Base-by-base conservation (phyloP, 2,888 invertebrate species). In the Trimorus sp. region DNA sequence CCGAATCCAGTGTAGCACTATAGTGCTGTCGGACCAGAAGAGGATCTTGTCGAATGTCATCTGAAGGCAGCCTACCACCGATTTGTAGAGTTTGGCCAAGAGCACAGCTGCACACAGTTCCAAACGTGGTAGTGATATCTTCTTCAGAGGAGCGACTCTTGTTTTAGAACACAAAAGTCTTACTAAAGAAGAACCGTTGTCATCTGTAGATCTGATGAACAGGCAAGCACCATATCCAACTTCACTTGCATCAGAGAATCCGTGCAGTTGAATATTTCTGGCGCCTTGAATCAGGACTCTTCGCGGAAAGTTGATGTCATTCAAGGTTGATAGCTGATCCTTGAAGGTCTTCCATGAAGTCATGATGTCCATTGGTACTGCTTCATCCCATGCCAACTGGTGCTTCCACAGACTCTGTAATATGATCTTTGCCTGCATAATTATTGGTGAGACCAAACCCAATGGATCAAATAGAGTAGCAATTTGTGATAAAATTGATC, bases 191-290 rank as follows among this genome's bases (percentile, higher is more conserved):
- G 48, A 5, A 0, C 79, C 76, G 0, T 16, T 7, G 1, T 51
- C 14, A 54, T 82, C 51, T 1, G n/a, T 14, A 11, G 56, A 65
- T 8, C 54, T 14, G 2, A 84, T 11, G 5, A 40, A 40, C 7
- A 49, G 3, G 36, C 85, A 85, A 0, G 85, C 86, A 11, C 86
- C 86, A 56, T 85, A 86, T 0, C 83, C 85, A 0, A 62, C 75
- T 38, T 84, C 84, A 7, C 79, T 83, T 7, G 86, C 85, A 49
- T 87, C 87, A 7, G 79, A 71, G 60, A 87, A 88, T 0, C 84
- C 87, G 42, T 85, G 84, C 9, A 85, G 12, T 63, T 84, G 68
- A 15, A 83, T 66, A 1, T 15, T 0, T 7, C 73, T 16, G 7
- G 38, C 14, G 15, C 38, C 38, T 6, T 8, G 4, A 73, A 45